Conservation (phyloP, 1,140 invertebrate genomes). For the Procambarus clarkii region DNA sequence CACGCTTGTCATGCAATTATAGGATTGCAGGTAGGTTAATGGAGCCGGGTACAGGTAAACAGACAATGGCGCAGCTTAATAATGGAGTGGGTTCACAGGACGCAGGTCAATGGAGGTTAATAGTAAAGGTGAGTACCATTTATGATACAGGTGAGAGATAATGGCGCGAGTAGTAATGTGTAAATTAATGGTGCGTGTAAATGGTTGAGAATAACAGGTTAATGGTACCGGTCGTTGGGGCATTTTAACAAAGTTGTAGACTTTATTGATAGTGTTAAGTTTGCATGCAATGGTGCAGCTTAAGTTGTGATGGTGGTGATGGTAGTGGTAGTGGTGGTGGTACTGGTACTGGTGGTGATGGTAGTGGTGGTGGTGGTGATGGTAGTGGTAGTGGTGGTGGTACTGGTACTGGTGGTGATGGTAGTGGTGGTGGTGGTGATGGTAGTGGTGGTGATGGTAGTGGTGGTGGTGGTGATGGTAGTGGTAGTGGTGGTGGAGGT, state of each 20-base stretch:
- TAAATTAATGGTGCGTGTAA: too few relatives aligned
- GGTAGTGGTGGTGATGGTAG: background rate
- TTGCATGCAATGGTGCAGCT: background rate
- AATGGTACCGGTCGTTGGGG: too few relatives aligned
- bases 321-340: too few relatives aligned
- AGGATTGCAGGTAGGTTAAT: background rate
- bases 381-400: background rate
- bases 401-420: background rate
- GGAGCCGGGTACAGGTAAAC: background rate
- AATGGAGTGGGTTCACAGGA: background rate
- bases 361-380: background rate
- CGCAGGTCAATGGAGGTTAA: background rate
- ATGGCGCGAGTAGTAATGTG: too few relatives aligned
- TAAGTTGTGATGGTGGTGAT: too few relatives aligned
- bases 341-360: background rate
- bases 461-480: background rate
- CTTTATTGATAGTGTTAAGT: background rate
- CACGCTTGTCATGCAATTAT: background rate
- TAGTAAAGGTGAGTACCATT: too few relatives aligned
- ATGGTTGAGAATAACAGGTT: too few relatives aligned
- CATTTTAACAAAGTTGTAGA: background rate
- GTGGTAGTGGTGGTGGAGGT: background rate
- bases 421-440: background rate
- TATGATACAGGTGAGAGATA: too few relatives aligned
- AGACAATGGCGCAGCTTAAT: background rate